Base-by-base conservation (phyloP, 2,888 invertebrate species). In the Blastobasis adustella region DNA sequence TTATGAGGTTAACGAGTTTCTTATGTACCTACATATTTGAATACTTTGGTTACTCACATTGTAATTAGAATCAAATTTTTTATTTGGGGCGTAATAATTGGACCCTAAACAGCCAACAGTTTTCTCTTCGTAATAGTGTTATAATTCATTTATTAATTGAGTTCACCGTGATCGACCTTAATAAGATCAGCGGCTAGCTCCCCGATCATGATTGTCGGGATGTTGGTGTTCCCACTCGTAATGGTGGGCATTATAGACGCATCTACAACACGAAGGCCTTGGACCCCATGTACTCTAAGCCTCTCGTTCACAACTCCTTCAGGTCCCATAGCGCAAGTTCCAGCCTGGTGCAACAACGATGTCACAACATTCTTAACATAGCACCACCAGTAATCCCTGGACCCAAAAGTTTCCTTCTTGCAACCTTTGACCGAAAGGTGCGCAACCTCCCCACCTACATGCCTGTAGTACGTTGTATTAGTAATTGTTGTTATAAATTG, bases 261-360 rank as follows among this genome's bases (percentile, higher is more conserved):
- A 49, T 88, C 87, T 2, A 70, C 76, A 1, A 87, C 73, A 44
- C 88, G 67, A 1, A 88, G 57, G 0, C 76, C 70, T 6, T 50
- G 8, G 1, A 85, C 54, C 1, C 75, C 71, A 54, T 82, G 68
- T 0, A 88, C 87, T 36, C 58, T 67, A 23, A 86, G 58, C 45
- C 63, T 67, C 51, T 77, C 82, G 51, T 86, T 72, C 0, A 86
- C 83, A 0, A 86, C 86, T 0, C 83, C 83, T 43, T 68, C 43
- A 0, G 55, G 55, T 0, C 82, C 84, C 84, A 86, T 86, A 4
- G 71, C 69, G 51, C 85, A 86, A 1, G 84, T 81, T 0, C 89
- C 87, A 0, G 89, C 90, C 39, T 91, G 90, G 68, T 93, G 93
- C 52, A 91, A 90, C 49, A 93, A 78, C 6, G 91, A 90, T 38